Evolutionary conservation across 2,797 vertebrate species (phyloP), one percentile per base, ranked within the genome.

Genomic region (Pogonophryne albipinna): DNA sequence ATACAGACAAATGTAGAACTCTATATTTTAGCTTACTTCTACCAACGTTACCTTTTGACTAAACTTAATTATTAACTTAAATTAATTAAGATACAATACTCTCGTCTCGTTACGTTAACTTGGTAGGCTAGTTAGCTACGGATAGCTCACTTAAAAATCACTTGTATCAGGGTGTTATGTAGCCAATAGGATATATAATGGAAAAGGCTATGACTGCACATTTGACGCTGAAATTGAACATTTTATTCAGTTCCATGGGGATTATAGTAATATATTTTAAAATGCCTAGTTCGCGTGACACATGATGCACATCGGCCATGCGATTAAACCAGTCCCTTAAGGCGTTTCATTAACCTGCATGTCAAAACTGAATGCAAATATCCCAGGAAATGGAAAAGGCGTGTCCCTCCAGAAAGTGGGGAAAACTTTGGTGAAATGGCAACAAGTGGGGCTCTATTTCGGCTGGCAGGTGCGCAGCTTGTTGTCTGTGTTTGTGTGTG

Each of bases 371-470:
- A 44, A 7, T 13, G 27, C 23, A 23, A 41, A 42, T 31, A 20
- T 58, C 15, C 1, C 10, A 58, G 57, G 58, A 47, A 78, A 61
- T 3, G 17, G 8, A n/a, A n/a, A 59, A 50, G 1, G 3, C 4
- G 10, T 17, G 4, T 0, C 15, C 46, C n/a, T 59, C 16, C 23
- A 19, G 2, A 27, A 49, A 50, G 65, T 57, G 12, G 8, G 23
- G 47, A 71, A 31, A 61, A 74, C 31, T 61, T 68, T 56, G 45
- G 13, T 34, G 8, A 66, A 60, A 65, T 17, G 42, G 78, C 81
- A 88, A 85, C 83, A 91, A 76, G 80, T 86, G 44, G 59, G 71
- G 19, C 14, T 16, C 13, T 58, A 6, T 77, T 47, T 66, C 47
- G 7, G 44, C 13, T 45, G 64, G 59, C 78, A 85, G 66, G 79